A percentile compares a stretch with the other conserved stretches of the same genome.
These are phyloP conservation scores for Watsonalla binaria DNA, from an alignment of 2,888 invertebrate genomes.

Conservation along the genomic window DNA sequence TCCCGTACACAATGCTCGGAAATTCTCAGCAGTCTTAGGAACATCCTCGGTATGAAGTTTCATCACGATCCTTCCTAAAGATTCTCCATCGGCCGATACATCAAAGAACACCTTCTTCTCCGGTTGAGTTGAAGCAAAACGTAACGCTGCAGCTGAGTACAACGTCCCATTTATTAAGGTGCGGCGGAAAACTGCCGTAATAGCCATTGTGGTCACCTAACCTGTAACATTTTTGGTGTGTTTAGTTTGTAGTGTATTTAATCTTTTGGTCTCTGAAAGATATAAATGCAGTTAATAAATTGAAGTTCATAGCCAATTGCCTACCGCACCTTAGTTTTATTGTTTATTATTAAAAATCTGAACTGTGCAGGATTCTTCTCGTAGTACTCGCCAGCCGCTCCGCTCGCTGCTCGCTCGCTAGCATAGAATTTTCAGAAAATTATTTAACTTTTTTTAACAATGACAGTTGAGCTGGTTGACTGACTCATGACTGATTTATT, in stretches of 20 bases:
- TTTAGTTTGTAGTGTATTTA: no score
- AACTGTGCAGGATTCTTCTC: no score
- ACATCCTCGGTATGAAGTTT: constrained; percentile 93
- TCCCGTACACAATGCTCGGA: constrained; percentile 90
- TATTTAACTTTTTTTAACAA: no score
- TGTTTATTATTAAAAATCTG: neutral
- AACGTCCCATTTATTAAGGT: constrained; percentile 57
- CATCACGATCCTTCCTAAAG: constrained; percentile 91
- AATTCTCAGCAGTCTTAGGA: constrained; percentile 97
- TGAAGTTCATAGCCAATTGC: no score
- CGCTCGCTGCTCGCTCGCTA: no score
- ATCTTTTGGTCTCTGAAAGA: no score
- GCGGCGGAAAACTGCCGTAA: constrained; percentile 48
- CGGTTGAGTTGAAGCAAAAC: constrained; percentile 59
- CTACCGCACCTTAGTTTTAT: neutral
- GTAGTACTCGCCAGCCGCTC: no score
- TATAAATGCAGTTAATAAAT: no score
- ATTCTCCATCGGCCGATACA: constrained; percentile 88
- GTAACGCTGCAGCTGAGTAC: constrained; percentile 61
- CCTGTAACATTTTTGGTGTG: neutral
- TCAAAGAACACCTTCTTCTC: constrained; percentile 88
- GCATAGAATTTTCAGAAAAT: no score
- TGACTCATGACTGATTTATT: no score
- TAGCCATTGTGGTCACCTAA: constrained; percentile 33
- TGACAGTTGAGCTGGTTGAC: no score